Evolutionary conservation across 2,113 vertebrate genomes (phyloP).

Genomic region (Gasterosteus aculeatus): DNA sequence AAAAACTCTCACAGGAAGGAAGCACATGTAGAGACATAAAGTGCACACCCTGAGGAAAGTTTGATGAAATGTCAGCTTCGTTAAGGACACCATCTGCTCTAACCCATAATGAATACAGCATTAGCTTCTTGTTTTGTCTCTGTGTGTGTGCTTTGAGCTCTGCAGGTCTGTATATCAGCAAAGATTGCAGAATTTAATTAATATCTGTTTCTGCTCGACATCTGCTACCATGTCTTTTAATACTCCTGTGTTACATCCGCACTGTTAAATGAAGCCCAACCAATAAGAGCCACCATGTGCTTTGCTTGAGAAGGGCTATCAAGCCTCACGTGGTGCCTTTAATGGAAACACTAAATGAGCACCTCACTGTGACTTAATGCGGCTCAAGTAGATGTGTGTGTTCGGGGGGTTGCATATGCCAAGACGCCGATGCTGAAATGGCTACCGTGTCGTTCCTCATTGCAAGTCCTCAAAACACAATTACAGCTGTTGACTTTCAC

Average conservation of each 20-base stretch:
- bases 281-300: slow-evolving; percentile 39
- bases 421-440: slow-evolving; percentile 40
- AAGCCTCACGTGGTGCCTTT: slow-evolving; percentile 47
- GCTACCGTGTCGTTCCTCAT: slow-evolving; percentile 54
- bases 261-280: slow-evolving; percentile 60
- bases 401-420: slow-evolving; percentile 33
- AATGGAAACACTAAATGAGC: slow-evolving; percentile 62
- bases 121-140: slow-evolving; percentile 13
- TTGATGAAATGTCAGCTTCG: slow-evolving; percentile 46
- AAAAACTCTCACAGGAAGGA: slow-evolving; percentile 3
- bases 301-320: slow-evolving; percentile 39
- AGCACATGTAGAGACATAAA: slow-evolving; percentile 21
- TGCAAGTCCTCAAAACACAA: slow-evolving; percentile 55
- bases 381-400: slow-evolving; percentile 48
- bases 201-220: slow-evolving; percentile 42
- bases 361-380: slow-evolving; percentile 60
- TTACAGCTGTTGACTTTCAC: slow-evolving; percentile 63
- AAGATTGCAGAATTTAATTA: slow-evolving; percentile 52
- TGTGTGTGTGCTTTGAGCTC: slow-evolving; percentile 5
- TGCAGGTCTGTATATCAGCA: slow-evolving; percentile 16
- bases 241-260: slow-evolving; percentile 4
- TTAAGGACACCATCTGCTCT: slow-evolving; percentile 46
- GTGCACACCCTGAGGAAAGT: slow-evolving; percentile 7
- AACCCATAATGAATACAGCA: slow-evolving; percentile 32
- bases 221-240: slow-evolving; percentile 36